Evolutionary conservation across 2,797 vertebrate genomes (phyloP).

Genomic region (Anolis apletophallus): DNA sequence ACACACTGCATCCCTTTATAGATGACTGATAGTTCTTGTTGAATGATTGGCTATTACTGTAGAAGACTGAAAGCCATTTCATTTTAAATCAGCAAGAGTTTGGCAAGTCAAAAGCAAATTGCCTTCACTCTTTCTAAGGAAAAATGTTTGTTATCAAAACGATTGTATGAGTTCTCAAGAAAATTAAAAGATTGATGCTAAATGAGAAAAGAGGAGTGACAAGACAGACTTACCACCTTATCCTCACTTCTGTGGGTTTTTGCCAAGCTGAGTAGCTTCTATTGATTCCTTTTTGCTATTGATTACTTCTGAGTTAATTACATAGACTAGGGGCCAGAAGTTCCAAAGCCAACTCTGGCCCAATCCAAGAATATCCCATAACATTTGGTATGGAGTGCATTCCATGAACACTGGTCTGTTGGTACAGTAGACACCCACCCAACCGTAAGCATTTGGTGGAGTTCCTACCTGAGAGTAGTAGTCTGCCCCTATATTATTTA

Average conservation of each 20-base stretch:
- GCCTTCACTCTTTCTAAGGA: neutral
- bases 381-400: neutral
- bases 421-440: neutral
- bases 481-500: neutral
- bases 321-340: too few relatives aligned
- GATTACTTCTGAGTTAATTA: neutral
- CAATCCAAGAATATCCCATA: neutral
- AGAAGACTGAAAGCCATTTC: neutral
- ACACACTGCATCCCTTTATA: neutral
- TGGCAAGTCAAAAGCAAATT: neutral
- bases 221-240: neutral
- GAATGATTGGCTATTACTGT: neutral
- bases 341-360: neutral
- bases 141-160: neutral
- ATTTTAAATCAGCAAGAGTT: neutral
- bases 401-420: neutral
- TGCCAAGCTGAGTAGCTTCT: neutral
- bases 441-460: neutral
- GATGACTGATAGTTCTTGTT: neutral
- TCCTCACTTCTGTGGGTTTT: too few relatives aligned
- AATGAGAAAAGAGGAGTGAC: neutral
- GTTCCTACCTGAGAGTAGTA: neutral
- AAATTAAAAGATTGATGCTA: neutral
- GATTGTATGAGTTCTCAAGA: neutral
- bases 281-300: neutral